Conservation (phyloP, 2,797 vertebrate genomes). For the Pristis pectinata region DNA sequence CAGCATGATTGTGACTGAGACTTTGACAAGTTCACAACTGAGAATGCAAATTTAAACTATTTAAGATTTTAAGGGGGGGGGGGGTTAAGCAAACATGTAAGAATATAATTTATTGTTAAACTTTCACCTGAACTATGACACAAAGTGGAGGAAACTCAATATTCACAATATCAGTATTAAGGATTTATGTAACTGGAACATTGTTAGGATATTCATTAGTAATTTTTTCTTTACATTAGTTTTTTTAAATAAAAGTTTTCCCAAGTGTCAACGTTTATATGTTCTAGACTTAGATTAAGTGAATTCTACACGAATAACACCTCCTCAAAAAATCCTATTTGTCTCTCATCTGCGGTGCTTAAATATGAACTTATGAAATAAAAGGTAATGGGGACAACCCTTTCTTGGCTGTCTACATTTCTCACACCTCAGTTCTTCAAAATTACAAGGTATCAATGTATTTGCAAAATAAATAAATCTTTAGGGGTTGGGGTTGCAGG, state of each 20-base stretch:
- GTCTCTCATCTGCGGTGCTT: too few species aligned
- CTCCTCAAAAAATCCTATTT: not conserved
- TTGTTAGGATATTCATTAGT: not conserved
- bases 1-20: not conserved
- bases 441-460: not conserved
- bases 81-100: not conserved
- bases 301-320: not conserved
- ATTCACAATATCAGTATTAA: not conserved
- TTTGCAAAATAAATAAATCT: not conserved
- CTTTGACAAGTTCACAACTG: not conserved
- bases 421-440: not conserved
- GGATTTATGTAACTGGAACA: not conserved
- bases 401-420: not conserved
- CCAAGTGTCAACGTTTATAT: not conserved
- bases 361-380: not conserved
- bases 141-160: not conserved
- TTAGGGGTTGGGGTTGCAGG: not conserved
- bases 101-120: not conserved
- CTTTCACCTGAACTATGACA: not conserved
- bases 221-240: too few species aligned
- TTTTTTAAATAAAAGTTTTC: not conserved
- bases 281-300: not conserved
- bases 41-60: not conserved
- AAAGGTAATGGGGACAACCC: not conserved
- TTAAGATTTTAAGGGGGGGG: not conserved